phyloP scores from a whole-genome alignment of 1,140 invertebrate genomes.

The Ceratosolen solmsi region DNA sequence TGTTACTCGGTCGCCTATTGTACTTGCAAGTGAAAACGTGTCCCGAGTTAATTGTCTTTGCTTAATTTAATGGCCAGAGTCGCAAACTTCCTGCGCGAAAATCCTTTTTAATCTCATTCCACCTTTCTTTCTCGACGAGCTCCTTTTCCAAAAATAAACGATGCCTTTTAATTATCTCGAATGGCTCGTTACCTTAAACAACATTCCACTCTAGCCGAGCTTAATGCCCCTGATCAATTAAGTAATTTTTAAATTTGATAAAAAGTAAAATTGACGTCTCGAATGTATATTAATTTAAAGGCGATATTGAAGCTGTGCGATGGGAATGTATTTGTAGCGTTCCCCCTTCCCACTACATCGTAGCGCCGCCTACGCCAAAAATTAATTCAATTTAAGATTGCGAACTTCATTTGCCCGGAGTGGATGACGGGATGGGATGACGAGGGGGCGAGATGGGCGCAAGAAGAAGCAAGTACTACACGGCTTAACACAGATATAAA shows the following conservation, averaged over 20 bases:
- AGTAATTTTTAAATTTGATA: not conserved
- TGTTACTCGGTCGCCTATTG: not conserved
- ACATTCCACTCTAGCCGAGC: not conserved
- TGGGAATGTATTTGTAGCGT: not conserved
- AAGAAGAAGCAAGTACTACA: not conserved
- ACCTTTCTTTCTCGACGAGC: not conserved
- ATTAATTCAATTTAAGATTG: not conserved
- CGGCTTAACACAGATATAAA: conserved; percentile 13
- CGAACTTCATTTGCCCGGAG: not conserved
- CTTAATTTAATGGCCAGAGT: not conserved
- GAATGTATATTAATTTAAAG: not conserved
- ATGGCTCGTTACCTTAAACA: not conserved
- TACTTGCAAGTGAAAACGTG: not conserved
- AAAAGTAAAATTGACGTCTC: not conserved
- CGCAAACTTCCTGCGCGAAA: not conserved
- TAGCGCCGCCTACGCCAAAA: not conserved
- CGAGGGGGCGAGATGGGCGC: no score
- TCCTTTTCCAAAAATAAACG: not conserved
- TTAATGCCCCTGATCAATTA: not conserved
- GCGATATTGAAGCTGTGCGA: not conserved
- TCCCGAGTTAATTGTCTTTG: not conserved
- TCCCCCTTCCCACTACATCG: no score
- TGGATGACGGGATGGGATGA: no score
- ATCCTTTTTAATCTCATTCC: not conserved
- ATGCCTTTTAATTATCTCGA: not conserved